These are phyloP conservation scores for Lepeophtheirus salmonis DNA, from an alignment of 1,140 invertebrate species.

Conservation along the genomic window DNA sequence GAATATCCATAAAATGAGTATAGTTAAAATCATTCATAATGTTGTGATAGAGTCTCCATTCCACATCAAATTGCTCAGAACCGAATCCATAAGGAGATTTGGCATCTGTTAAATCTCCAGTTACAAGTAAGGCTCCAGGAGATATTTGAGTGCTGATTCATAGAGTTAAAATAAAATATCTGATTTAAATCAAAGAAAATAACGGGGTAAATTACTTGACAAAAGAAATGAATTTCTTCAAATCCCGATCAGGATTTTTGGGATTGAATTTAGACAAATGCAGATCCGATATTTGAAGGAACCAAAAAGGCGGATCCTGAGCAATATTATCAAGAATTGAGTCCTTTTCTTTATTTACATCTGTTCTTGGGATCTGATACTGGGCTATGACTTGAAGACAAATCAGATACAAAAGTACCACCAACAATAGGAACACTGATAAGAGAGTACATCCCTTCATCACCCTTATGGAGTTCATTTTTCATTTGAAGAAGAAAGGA, in stretches of 20 bases:
- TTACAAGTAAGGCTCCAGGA: neutral
- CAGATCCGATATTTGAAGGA: neutral
- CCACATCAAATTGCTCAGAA: conserved; percentile 56
- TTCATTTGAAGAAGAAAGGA: too few relatives aligned
- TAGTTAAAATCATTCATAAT: conserved; percentile 44
- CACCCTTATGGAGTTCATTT: neutral
- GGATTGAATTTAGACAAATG: neutral
- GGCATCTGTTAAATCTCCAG: conserved; percentile 73
- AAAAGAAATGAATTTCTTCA: neutral
- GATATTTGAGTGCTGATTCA: neutral
- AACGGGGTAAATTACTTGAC: neutral
- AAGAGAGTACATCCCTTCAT: neutral
- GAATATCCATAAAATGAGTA: conserved; percentile 71
- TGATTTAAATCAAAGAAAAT: too few relatives aligned
- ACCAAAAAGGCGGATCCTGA: neutral
- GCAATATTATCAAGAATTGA: neutral
- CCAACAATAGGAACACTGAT: neutral
- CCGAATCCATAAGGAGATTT: conserved; percentile 55
- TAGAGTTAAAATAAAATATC: too few relatives aligned
- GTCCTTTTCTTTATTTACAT: neutral
- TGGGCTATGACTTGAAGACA: neutral
- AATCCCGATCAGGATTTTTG: neutral
- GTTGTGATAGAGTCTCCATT: conserved; percentile 62
- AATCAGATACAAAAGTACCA: neutral
- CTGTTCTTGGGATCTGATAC: neutral